Evolutionary conservation across 2,113 vertebrate genomes (phyloP), one percentile per base, ranked within the genome.

Genomic region (Eurypyga helias): DNA sequence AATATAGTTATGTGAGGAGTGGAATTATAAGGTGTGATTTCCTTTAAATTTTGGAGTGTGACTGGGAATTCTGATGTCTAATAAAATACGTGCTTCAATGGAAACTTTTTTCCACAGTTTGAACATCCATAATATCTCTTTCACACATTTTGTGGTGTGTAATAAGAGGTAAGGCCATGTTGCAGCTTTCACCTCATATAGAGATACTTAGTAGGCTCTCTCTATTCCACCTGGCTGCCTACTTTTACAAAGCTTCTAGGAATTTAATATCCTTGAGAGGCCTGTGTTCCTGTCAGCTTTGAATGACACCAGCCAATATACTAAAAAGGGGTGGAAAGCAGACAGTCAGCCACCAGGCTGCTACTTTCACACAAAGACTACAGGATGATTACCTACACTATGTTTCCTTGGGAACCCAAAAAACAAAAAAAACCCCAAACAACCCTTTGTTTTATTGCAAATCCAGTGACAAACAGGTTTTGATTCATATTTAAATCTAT

Each of bases 391-490:
- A 43, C 60, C 51, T 78, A 34, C 38, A 11, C 33, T 54, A 11
- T 43, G 75, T 89, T 96, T 92, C 67, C 80, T 92, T 95, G 64
- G 91, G 78, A 89, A 87, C 70, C 6, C 46, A 65, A 60, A 66
- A 10, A 11, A 41, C 36, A 36, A 41, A 43, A 48, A 23, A 4
- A n/a, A n/a, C n/a, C n/a, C n/a, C n/a, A n/a, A n/a, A n/a, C n/a
- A n/a, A n/a, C n/a, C n/a, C 29, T 78, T 54, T 76, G 7, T 86
- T 86, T 76, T 65, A 64, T 66, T 89, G 31, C 21, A 86, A 66
- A 73, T 80, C 38, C 54, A 83, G 15, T 65, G 31, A 55, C 20
- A 92, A 90, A 77, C 38, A 49, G 57, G 11, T 34, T 84, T 75
- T 67, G 43, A 57, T 84, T 93, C 45, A 41, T 84, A 57, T 64